Evolutionary conservation across 2,113 vertebrate species (phyloP).

Genomic region (Hippopotamus amphibius): DNA sequence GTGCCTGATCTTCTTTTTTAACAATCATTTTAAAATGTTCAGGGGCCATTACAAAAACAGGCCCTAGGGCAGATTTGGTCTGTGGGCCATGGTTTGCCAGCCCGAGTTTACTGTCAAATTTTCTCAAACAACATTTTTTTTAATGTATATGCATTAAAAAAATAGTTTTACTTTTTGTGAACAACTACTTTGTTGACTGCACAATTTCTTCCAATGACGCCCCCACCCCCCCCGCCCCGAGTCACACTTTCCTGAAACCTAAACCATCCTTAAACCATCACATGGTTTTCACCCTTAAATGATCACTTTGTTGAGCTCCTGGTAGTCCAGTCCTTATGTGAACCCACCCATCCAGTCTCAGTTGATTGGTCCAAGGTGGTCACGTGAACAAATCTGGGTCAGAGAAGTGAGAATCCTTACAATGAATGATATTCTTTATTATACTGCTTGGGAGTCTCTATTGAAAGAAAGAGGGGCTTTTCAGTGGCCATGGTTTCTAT

Average conservation of each 20-base stretch:
- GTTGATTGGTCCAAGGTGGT: not conserved
- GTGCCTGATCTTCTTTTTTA: not conserved
- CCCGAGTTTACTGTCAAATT: not conserved
- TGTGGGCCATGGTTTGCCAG: not conserved
- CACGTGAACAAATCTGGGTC: not conserved
- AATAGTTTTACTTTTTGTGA: not conserved
- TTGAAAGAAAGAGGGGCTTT: not conserved
- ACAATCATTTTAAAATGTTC: not conserved
- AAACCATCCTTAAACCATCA: too few species aligned
- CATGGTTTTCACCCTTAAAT: not conserved
- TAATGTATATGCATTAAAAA: not conserved
- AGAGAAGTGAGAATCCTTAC: not conserved
- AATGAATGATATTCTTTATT: not conserved
- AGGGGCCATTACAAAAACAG: not conserved
- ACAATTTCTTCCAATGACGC: not conserved
- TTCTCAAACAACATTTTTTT: not conserved
- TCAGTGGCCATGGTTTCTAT: not conserved
- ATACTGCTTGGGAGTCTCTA: not conserved
- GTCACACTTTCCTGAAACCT: not conserved
- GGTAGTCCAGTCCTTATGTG: not conserved
- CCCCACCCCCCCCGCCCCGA: rapidly evolving
- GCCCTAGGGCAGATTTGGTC: not conserved
- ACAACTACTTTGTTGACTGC: not conserved
- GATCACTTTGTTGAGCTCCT: not conserved
- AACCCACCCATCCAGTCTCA: not conserved